Conservation (phyloP, 2,888 invertebrate species). For the Venusia cambrica region DNA sequence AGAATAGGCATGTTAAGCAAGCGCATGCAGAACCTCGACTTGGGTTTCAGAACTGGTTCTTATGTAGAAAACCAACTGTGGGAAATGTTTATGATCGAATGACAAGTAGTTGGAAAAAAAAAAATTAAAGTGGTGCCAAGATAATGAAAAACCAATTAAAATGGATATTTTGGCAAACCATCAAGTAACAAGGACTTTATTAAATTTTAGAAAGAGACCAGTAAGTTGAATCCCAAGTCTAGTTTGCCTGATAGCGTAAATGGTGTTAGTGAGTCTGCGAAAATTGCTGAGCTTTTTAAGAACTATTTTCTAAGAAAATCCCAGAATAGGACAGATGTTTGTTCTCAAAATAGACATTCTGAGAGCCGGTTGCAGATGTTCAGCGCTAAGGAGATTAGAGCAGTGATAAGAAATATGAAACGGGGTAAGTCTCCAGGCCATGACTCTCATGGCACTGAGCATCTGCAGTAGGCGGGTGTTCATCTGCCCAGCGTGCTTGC, state of each 20-base stretch:
- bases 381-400: no score
- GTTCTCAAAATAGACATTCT: no score
- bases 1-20: neutral
- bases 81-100: neutral
- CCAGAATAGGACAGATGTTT: no score
- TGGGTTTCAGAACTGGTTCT: slow-evolving; percentile 3
- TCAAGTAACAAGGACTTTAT: slow-evolving; percentile 8
- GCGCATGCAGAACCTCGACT: slow-evolving; percentile 1
- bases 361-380: no score
- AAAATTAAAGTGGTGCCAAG: slow-evolving; percentile 1
- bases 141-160: no score
- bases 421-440: no score
- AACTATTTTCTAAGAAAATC: slow-evolving; percentile 7
- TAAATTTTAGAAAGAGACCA: slow-evolving; percentile 12
- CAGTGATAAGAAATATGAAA: no score
- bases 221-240: slow-evolving; percentile 5
- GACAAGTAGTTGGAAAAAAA: neutral
- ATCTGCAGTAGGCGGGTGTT: no score
- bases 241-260: slow-evolving; percentile 3
- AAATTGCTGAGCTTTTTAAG: slow-evolving; percentile 8
- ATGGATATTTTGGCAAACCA: slow-evolving; percentile 5
- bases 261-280: slow-evolving; percentile 6
- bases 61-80: neutral
- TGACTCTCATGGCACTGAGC: no score
- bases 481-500: no score